phyloP scores from a whole-genome alignment of 2,797 vertebrate species.

The Chanos chanos region DNA sequence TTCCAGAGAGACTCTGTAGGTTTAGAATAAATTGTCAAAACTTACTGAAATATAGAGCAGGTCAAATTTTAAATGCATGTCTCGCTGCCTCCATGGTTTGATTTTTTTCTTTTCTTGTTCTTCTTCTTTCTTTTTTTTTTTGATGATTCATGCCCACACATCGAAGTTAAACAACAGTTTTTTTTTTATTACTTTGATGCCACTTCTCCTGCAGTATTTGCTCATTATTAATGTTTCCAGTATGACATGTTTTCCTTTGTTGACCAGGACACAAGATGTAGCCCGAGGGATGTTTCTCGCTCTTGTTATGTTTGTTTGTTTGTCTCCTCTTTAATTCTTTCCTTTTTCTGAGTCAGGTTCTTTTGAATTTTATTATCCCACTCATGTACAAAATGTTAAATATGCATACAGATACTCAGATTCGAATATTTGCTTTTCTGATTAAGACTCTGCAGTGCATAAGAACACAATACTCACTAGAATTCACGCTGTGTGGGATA shows the following conservation, averaged over 20 bases:
- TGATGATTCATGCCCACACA: too few species aligned
- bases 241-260: constrained; percentile 36
- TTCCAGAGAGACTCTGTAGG: too few species aligned
- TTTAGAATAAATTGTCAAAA: too few species aligned
- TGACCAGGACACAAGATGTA: constrained; percentile 42
- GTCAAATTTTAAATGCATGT: too few species aligned
- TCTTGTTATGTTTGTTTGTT: constrained; percentile 33
- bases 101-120: not conserved
- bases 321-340: constrained; percentile 30
- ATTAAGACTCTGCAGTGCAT: not conserved
- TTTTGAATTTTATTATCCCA: constrained; percentile 36
- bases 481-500: too few species aligned
- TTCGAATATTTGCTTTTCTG: constrained; percentile 22
- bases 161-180: not conserved
- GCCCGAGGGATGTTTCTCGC: constrained; percentile 32
- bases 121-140: not conserved
- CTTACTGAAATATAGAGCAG: too few species aligned
- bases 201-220: constrained; percentile 35
- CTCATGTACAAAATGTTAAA: constrained; percentile 34
- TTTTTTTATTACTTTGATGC: constrained; percentile 28
- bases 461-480: not conserved
- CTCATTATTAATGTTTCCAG: constrained; percentile 31
- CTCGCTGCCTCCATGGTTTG: too few species aligned
- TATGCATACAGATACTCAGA: constrained; percentile 27
- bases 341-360: constrained; percentile 30